phyloP scores from a whole-genome alignment of 2,113 vertebrate species.

The Pleuronectes platessa region DNA sequence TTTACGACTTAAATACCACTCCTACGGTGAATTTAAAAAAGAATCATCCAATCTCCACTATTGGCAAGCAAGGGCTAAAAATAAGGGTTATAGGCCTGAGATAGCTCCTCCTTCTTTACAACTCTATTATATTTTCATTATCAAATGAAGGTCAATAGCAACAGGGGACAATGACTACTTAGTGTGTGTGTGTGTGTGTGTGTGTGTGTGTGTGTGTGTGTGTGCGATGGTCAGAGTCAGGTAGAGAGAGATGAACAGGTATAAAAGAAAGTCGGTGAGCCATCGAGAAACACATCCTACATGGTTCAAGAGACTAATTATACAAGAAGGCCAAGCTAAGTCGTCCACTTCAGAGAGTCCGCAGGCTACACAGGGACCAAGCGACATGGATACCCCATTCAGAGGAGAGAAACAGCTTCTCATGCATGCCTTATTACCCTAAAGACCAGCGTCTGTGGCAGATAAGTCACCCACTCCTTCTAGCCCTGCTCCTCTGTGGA shows the following conservation, averaged over 20 bases:
- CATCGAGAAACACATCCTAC: conserved; percentile 67
- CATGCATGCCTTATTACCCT: conserved; percentile 87
- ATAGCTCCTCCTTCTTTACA: background rate
- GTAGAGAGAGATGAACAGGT: conserved; percentile 33
- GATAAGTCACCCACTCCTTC: conserved; percentile 83
- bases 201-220: conserved; percentile 15
- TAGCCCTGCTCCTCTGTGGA: conserved; percentile 76
- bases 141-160: conserved; percentile 17
- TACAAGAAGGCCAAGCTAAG: conserved; percentile 79
- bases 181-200: background rate
- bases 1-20: background rate
- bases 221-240: background rate
- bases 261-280: conserved; percentile 53
- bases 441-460: conserved; percentile 76
- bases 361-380: conserved; percentile 74
- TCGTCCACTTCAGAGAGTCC: conserved; percentile 77
- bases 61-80: background rate
- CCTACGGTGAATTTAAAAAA: background rate
- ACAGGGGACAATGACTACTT: background rate
- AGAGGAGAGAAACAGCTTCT: conserved; percentile 81
- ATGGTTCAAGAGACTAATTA: conserved; percentile 83
- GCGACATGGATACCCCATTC: conserved; percentile 75
- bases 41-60: background rate
- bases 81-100: too few relatives aligned
- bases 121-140: conserved; percentile 10